phyloP scores from a whole-genome alignment of 2,113 vertebrate genomes.

The Herpetotheres cachinnans region DNA sequence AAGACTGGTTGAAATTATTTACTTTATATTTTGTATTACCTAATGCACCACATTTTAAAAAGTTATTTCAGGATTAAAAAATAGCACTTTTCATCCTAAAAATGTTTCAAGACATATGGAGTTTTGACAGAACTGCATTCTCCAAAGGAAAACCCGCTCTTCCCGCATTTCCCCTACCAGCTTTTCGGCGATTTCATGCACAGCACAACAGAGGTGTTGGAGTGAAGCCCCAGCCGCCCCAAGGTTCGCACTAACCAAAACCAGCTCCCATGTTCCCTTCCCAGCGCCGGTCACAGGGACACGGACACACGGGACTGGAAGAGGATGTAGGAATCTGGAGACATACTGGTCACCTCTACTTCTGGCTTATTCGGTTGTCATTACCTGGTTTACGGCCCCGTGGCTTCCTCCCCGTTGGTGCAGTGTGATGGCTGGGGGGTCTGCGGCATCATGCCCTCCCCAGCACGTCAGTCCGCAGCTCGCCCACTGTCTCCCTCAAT shows the following conservation, averaged over 20 bases:
- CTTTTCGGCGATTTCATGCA: not conserved
- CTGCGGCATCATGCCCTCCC: not conserved
- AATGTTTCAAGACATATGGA: not conserved
- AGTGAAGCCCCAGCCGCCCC: not conserved
- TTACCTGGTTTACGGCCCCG: not conserved
- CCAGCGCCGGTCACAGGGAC: not conserved
- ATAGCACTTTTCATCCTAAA: not conserved
- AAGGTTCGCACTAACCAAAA: not conserved
- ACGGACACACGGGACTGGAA: not conserved
- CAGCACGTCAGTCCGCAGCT: not conserved
- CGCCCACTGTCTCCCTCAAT: not conserved
- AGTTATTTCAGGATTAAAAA: not conserved
- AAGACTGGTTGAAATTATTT: not conserved
- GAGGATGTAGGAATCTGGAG: not conserved
- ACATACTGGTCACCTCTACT: not conserved
- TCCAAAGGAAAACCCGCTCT: not conserved
- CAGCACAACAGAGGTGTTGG: rapidly evolving
- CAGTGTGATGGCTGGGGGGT: not conserved
- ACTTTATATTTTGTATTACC: not conserved
- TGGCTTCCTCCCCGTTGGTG: not conserved
- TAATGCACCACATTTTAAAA: not conserved
- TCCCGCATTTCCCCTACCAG: not conserved
- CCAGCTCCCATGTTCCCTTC: rapidly evolving
- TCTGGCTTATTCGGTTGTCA: not conserved
- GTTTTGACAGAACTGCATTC: not conserved